Conservation (phyloP, 2,888 invertebrate species). For the Caradrina kadenii region DNA sequence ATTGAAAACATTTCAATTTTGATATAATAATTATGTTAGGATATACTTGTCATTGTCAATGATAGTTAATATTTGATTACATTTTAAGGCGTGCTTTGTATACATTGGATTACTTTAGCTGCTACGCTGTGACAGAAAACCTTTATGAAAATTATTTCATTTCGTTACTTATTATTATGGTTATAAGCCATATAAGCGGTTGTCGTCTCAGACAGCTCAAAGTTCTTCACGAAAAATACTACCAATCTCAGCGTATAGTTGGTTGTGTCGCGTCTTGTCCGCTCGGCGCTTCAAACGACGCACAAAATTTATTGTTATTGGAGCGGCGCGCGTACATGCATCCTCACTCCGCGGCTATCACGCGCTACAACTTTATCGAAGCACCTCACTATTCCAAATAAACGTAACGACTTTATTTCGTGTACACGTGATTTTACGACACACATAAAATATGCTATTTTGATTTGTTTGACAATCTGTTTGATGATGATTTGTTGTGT, state of each 20-base stretch:
- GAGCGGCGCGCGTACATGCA: slow-evolving; percentile 87
- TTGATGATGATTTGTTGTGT: slow-evolving; percentile 27
- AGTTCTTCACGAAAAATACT: neutral
- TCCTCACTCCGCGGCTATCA: slow-evolving; percentile 90
- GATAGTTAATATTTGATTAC: no score
- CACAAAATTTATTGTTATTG: slow-evolving; percentile 90
- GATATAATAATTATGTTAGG: no score
- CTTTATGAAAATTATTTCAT: no score
- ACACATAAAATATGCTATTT: slow-evolving; percentile 71
- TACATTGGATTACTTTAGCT: neutral
- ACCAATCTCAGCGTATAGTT: slow-evolving; percentile 32
- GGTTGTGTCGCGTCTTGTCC: slow-evolving; percentile 58
- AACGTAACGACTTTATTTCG: slow-evolving; percentile 75
- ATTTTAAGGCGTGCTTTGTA: neutral
- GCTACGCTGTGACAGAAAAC: no score
- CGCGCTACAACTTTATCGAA: slow-evolving; percentile 88
- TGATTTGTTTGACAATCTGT: slow-evolving; percentile 71
- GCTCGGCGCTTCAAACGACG: slow-evolving; percentile 87
- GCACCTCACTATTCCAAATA: slow-evolving; percentile 77
- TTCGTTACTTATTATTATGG: no score
- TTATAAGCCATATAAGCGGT: no score
- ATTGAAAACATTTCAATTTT: no score
- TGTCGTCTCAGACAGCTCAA: neutral
- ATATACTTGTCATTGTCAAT: no score
- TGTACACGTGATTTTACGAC: slow-evolving; percentile 70